A percentile compares a stretch with the other conserved stretches of the same genome.
These are phyloP conservation scores for Epistrophella euchroma DNA, from an alignment of 2,888 invertebrate genomes.

Conservation along the genomic window DNA sequence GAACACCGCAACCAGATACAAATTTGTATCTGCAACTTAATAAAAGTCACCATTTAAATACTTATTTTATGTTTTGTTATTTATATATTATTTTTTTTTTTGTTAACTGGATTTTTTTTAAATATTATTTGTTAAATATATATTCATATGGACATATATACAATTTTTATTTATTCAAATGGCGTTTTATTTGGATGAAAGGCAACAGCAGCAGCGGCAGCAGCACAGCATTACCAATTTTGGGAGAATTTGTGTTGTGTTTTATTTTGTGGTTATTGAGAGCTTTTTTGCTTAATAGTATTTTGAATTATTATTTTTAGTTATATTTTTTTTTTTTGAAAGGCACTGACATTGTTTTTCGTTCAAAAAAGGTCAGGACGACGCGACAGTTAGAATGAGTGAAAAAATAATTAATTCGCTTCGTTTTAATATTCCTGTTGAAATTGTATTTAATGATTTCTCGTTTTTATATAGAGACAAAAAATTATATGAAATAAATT, in stretches of 20 bases:
- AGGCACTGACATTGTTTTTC: conserved; percentile 49
- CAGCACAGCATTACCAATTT: conserved; percentile 55
- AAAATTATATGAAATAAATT: neutral
- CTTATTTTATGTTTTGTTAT: conserved; percentile 59
- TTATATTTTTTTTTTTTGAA: conserved; percentile 8
- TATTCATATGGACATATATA: neutral
- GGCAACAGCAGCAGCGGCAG: conserved; percentile 17
- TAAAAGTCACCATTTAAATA: conserved; percentile 73
- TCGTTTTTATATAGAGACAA: neutral
- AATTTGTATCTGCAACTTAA: conserved; percentile 73
- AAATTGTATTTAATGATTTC: neutral
- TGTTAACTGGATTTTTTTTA: neutral
- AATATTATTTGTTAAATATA: neutral
- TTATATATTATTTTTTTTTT: conserved; percentile 20
- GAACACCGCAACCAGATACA: conserved; percentile 66
- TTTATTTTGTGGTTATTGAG: conserved; percentile 42
- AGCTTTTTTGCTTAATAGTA: conserved; percentile 21
- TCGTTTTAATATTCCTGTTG: neutral
- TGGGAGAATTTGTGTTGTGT: conserved; percentile 31
- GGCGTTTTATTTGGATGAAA: conserved; percentile 66
- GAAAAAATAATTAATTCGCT: conserved; percentile 13
- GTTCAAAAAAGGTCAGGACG: conserved; percentile 25
- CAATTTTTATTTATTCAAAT: conserved; percentile 51
- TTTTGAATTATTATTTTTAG: conserved; percentile 16
- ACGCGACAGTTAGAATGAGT: conserved; percentile 11